Evolutionary conservation across 2,888 invertebrate genomes (phyloP), one percentile per base, ranked within the genome.

Genomic region (Argyresthia goedartella): DNA sequence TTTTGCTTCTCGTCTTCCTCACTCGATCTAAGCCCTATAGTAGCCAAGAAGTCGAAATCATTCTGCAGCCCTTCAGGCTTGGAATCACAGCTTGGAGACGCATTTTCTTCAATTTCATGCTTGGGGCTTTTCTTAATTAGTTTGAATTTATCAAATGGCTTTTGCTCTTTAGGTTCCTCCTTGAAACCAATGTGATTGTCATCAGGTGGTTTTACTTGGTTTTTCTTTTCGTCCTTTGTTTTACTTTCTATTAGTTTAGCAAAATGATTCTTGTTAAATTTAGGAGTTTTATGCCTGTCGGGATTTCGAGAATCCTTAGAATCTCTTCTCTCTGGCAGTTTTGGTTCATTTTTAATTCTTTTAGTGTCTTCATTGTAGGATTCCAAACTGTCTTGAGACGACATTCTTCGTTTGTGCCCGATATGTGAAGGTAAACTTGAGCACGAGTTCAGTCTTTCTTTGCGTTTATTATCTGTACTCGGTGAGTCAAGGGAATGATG

Each of bases 401-500:
- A 94, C 65, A 93, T 89, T 55, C 95, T 88, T 50, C 95, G 88
- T 74, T 95, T 95, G 53, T 88, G 82, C 0, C 91, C 89, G 35
- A 92, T 88, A 54, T 88, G 88, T 4, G 91, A 89, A 4, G 91
- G 91, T 59, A 90, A 76, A 69, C 89, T 90, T 42, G 87, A 87
- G 68, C 81, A 82, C 1, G 87, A 87, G 69, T 89, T 91, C 53
- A 89, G 80, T 46, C 90, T 82, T 64, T 91, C 91, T 72, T 90
- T 90, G 44, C 89, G 76, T 70, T 89, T 89, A 34, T 73, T 70
- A 54, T 87, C 87, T 51, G 78, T 57, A 59, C 64, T 75, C 8
- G 79, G 78, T 4, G 87, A 87, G 65, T 87, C 87, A 13, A 87
- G 60, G 33, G 87, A 87, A 64, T 88, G 84, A 61, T 82, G 86